A percentile compares a stretch with the other conserved stretches of the same genome.
Evolutionary conservation across 1,140 invertebrate species (phyloP).

Genomic region (Goniozus legneri): DNA sequence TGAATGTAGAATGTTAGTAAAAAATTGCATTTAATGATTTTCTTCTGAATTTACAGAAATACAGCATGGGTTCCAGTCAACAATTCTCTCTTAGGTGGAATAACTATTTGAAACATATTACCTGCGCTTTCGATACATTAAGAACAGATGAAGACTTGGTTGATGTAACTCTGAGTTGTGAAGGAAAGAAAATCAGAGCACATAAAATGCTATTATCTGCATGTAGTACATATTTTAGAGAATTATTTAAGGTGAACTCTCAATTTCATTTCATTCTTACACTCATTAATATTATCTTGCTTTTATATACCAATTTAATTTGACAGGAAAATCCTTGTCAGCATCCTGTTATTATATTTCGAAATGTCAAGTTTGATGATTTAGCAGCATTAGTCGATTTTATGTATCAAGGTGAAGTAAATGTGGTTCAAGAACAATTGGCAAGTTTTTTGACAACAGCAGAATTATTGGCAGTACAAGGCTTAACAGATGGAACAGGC

Average conservation of each 20-base stretch:
- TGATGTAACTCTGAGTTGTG: conserved; percentile 82
- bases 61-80: conserved; percentile 58
- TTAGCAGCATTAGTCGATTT: conserved; percentile 78
- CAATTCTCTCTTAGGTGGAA: conserved; percentile 77
- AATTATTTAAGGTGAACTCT: conserved; percentile 66
- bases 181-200: conserved; percentile 76
- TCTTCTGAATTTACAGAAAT: too few relatives aligned
- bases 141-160: conserved; percentile 76
- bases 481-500: conserved; percentile 57
- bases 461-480: conserved; percentile 63
- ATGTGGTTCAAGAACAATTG: conserved; percentile 64
- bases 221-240: conserved; percentile 79
- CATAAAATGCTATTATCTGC: conserved; percentile 83
- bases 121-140: conserved; percentile 73
- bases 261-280: neutral
- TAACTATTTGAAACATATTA: conserved; percentile 71
- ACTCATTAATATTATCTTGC: neutral
- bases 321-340: conserved; percentile 75
- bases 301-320: conserved; percentile 8
- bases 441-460: conserved; percentile 64
- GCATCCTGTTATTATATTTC: conserved; percentile 82
- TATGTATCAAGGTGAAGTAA: conserved; percentile 74
- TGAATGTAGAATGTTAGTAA: too few relatives aligned
- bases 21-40: too few relatives aligned
- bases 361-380: conserved; percentile 78